These are phyloP conservation scores for Phodopus roborovskii DNA, from an alignment of 2,113 vertebrate species.

Conservation along the genomic window DNA sequence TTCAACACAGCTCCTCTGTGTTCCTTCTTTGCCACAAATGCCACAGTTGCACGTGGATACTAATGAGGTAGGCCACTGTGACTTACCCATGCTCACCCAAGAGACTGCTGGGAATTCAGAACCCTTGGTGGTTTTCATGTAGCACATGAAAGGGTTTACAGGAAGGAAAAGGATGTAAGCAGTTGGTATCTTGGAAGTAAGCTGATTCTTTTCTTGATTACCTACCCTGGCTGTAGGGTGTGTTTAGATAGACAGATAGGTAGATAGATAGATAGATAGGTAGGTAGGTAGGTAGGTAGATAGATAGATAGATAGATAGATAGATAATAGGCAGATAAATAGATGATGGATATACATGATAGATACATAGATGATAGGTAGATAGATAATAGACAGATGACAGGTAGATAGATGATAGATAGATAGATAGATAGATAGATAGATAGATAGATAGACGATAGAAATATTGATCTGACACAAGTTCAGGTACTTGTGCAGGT, in stretches of 20 bases:
- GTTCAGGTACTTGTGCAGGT: neutral
- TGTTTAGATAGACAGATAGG: too few species aligned
- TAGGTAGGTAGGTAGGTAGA: too few species aligned
- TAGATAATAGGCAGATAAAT: too few species aligned
- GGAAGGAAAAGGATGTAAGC: neutral
- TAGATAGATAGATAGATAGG: too few species aligned
- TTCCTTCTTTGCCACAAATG: conserved; percentile 1
- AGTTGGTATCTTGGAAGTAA: neutral
- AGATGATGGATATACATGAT: too few species aligned
- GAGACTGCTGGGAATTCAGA: neutral
- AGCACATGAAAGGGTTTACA: neutral
- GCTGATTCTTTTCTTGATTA: neutral
- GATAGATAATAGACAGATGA: too few species aligned
- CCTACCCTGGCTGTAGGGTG: neutral
- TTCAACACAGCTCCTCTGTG: conserved; percentile 60
- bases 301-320: too few species aligned
- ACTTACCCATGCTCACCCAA: conserved; percentile 10
- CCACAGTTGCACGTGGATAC: neutral
- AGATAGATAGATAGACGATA: too few species aligned
- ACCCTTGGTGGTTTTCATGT: neutral
- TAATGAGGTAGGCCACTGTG: neutral
- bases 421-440: too few species aligned
- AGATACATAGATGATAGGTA: too few species aligned
- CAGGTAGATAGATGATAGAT: too few species aligned
- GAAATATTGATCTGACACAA: neutral